Conservation (phyloP, 2,113 vertebrate genomes). For the Plotosus lineatus region DNA sequence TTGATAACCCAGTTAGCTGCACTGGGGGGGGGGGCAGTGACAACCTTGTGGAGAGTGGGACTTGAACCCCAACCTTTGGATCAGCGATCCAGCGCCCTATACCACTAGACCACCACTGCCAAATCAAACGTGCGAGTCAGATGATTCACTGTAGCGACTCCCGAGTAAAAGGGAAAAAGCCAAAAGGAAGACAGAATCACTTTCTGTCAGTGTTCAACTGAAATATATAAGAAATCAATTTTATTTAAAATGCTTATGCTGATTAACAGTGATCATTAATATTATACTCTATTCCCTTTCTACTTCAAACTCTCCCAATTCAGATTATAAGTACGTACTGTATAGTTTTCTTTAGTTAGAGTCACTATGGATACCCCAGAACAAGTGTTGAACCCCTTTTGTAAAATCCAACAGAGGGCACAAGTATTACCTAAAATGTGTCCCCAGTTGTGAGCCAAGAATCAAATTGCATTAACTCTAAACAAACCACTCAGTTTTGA, state of each 20-base stretch:
- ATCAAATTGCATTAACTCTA: background rate
- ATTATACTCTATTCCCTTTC: background rate
- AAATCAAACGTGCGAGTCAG: too few species aligned
- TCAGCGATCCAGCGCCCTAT: too few species aligned
- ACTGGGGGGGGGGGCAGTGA: too few species aligned
- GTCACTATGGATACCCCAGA: background rate
- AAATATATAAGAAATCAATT: background rate
- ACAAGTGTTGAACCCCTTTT: background rate
- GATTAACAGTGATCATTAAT: background rate
- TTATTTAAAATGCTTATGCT: background rate
- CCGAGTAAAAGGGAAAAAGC: too few species aligned
- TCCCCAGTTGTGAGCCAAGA: background rate
- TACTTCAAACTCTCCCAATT: background rate
- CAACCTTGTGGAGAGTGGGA: too few species aligned
- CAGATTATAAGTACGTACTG: background rate
- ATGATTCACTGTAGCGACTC: too few species aligned
- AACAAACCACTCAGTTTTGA: background rate
- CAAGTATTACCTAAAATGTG: slow-evolving; percentile 36
- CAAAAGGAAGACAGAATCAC: too few species aligned
- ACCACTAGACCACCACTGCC: too few species aligned
- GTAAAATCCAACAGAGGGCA: slow-evolving; percentile 63
- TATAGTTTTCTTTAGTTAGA: too few species aligned
- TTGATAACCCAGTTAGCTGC: too few species aligned
- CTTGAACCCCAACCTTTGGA: too few species aligned
- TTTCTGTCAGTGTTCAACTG: too few species aligned